Evolutionary conservation across 2,888 invertebrate genomes (phyloP), one percentile per base, ranked within the genome.

Genomic region (Nyleta sp.): DNA sequence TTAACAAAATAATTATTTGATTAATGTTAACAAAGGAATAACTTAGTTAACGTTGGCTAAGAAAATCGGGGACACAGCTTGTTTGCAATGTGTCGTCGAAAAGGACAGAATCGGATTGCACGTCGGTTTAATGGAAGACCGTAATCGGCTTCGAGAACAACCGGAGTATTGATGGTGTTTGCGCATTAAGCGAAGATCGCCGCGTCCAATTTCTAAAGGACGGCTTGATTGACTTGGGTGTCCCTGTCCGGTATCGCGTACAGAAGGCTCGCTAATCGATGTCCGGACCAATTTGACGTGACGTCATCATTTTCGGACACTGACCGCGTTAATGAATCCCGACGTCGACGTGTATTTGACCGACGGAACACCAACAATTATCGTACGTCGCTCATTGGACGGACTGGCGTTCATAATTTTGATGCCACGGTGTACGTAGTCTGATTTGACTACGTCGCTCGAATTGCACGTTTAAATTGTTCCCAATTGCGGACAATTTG

Each of bases 111-210:
- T 46, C 7, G 24, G 22, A 24, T 46, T 46, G 2, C 46, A 10
- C 6, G 46, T 20, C 46, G 15, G 22, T 24, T 46, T 46, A 46
- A 46, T 46, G 46, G 46, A 46, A 46, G 46, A 46, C 18, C 46
- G 46, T 46, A 46, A 46, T 46, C 46, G 46, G 15, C n/a, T 6
- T 18, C 1, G 24, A 22, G 22, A 46, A 35, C 53, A 53, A 53
- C 5, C 31, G 50, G 50, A 50, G 31, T 22, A 24, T 48, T 48
- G 35, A 64, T 13, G 50, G 44, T 50, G 40, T 64, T 64, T 64
- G 38, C 40, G 18, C 64, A 50, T 64, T 40, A 64, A 50, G 50
- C 18, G 38, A 50, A 64, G 50, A 50, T 64, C 48, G 8, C 3
- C 1, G 35, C 22, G 22, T 24, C 24, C 18, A 64, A 50, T 62